These are phyloP conservation scores for Calliopum simillimum DNA, from an alignment of 2,888 invertebrate species.

Conservation along the genomic window DNA sequence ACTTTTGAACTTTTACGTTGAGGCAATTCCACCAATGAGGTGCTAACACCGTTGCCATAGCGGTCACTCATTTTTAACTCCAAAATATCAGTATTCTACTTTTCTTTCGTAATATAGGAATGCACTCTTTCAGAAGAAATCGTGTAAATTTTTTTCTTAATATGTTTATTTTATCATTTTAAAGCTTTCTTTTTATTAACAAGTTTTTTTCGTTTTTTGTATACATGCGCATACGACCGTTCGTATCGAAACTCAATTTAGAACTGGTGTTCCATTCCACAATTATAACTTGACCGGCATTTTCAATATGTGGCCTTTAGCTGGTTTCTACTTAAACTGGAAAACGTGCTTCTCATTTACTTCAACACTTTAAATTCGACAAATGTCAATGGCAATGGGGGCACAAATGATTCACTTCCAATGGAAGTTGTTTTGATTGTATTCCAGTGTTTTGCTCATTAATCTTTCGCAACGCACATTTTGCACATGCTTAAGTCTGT, in stretches of 20 bases:
- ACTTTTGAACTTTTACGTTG: constrained; percentile 15
- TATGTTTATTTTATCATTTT: too few species aligned
- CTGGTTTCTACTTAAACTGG: neutral
- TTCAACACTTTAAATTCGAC: neutral
- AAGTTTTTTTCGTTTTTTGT: too few species aligned
- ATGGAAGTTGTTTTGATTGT: constrained; percentile 17
- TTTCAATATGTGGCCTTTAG: too few species aligned
- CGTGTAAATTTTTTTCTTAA: too few species aligned
- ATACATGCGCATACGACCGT: neutral
- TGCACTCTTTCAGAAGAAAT: too few species aligned
- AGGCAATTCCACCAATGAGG: constrained; percentile 51
- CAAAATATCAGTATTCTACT: neutral
- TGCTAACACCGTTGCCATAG: constrained; percentile 59
- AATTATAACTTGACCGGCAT: too few species aligned
- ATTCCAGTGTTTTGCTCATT: neutral
- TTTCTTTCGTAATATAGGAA: neutral
- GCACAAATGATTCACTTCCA: constrained; percentile 17
- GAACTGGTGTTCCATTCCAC: neutral
- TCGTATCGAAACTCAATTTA: constrained; percentile 3
- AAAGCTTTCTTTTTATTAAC: too few species aligned
- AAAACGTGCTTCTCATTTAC: neutral
- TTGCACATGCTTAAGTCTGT: too few species aligned
- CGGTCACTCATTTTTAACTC: constrained; percentile 53
- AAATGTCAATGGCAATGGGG: constrained; percentile 1
- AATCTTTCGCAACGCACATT: neutral